Conservation (phyloP, 2,888 invertebrate species). For the Camptogramma bilineatum region DNA sequence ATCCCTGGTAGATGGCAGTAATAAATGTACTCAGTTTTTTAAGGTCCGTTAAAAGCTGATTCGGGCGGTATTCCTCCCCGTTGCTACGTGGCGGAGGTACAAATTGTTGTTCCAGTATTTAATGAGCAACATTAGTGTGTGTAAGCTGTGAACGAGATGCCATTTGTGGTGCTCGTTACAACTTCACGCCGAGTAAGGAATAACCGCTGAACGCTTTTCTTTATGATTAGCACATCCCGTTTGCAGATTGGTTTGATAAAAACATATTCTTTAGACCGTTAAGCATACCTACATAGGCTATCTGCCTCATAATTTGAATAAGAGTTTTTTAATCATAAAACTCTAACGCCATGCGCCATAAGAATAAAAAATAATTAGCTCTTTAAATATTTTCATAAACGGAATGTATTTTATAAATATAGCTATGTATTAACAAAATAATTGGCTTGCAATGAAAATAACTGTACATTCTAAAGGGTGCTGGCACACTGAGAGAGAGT, state of each 20-base stretch:
- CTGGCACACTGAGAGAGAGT: conserved; percentile 59
- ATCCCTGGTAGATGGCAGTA: conserved; percentile 1
- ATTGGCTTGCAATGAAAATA: conserved; percentile 45
- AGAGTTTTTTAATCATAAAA: background rate
- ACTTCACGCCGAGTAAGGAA: conserved; percentile 62
- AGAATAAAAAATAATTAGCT: background rate
- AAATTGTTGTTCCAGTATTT: conserved; percentile 66
- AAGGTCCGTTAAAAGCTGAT: conserved; percentile 10
- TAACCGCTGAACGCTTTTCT: conserved; percentile 57
- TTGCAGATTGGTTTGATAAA: conserved; percentile 49
- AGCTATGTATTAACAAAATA: conserved; percentile 23
- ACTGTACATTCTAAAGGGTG: conserved; percentile 57
- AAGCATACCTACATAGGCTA: background rate
- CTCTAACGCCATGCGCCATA: background rate
- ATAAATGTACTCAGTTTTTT: conserved; percentile 7
- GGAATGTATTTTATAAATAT: conserved; percentile 1
- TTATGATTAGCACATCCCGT: conserved; percentile 60
- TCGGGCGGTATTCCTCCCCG: conserved; percentile 3
- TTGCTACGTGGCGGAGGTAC: conserved; percentile 58
- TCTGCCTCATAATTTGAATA: background rate
- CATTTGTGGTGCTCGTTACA: conserved; percentile 68
- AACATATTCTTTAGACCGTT: conserved; percentile 15
- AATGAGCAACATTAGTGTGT: conserved; percentile 69
- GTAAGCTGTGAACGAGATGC: conserved; percentile 57
- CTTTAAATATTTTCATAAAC: background rate